Conservation (phyloP, 2,888 invertebrate genomes). For the Cantharis rufa region DNA sequence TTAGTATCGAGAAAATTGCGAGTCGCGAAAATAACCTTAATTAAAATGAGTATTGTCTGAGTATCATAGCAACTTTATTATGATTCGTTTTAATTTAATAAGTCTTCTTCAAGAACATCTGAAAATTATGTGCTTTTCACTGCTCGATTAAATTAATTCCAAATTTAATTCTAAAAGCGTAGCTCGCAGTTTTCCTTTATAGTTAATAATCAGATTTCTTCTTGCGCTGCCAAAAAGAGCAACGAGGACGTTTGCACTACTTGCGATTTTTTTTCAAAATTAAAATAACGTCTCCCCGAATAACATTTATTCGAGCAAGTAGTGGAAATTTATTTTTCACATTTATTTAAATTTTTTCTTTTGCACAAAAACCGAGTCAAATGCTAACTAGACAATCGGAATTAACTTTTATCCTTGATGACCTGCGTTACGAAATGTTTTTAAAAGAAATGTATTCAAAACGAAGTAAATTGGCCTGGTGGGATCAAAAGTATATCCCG, state of each 20-base stretch:
- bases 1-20: not conserved
- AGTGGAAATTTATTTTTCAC: not conserved
- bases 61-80: conserved; percentile 31
- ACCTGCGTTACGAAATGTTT: conserved; percentile 6
- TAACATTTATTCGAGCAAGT: not conserved
- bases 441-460: conserved; percentile 18
- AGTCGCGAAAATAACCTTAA: conserved; percentile 20
- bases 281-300: not conserved
- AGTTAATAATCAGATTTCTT: conserved; percentile 17
- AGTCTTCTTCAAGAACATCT: conserved; percentile 28
- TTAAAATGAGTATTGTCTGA: conserved; percentile 29
- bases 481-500: conserved; percentile 21
- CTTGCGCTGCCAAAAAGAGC: conserved; percentile 11
- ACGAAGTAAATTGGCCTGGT: conserved; percentile 23
- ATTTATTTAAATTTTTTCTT: not conserved
- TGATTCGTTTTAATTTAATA: conserved; percentile 32
- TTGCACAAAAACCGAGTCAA: conserved; percentile 9
- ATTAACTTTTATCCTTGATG: conserved; percentile 17
- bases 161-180: conserved; percentile 30
- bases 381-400: conserved; percentile 20
- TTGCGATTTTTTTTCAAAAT: conserved; percentile 11
- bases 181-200: conserved; percentile 18
- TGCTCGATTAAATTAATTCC: conserved; percentile 33
- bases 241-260: not conserved
- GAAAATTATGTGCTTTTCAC: conserved; percentile 32